Percentiles rank a stretch among this genome's conserved stretches.
Conservation (phyloP, 2,888 invertebrate species). For the Bedellia somnulentella region DNA sequence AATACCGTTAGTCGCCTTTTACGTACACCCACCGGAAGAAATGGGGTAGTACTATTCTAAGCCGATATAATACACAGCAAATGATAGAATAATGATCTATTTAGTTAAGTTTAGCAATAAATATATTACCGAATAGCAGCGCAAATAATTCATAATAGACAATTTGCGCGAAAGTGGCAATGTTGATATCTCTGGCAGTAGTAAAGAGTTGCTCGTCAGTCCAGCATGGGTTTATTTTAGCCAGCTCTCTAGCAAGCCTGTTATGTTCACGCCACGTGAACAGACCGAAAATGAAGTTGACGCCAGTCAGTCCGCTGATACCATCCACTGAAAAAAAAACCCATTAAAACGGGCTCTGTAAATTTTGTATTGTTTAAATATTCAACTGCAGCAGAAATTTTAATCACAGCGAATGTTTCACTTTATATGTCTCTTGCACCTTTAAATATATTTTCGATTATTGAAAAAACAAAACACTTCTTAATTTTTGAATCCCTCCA, state of each 20-base stretch:
- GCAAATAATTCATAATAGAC: slow-evolving; percentile 23
- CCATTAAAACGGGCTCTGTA: too few species aligned
- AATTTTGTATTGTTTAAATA: too few species aligned
- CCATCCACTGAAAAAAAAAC: not conserved
- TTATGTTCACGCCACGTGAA: slow-evolving; percentile 28
- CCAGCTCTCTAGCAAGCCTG: slow-evolving; percentile 17
- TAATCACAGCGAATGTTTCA: too few species aligned
- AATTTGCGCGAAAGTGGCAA: slow-evolving; percentile 19
- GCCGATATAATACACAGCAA: not conserved
- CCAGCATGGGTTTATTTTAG: slow-evolving; percentile 25
- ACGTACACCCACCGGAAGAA: too few species aligned
- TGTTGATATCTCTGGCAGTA: slow-evolving; percentile 24
- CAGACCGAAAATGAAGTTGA: slow-evolving; percentile 18
- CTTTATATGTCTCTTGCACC: too few species aligned
- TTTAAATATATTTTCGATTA: too few species aligned
- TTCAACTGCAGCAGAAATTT: too few species aligned
- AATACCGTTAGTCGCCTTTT: too few species aligned
- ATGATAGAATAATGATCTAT: not conserved
- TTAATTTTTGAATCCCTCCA: too few species aligned
- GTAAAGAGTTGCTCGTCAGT: slow-evolving; percentile 21
- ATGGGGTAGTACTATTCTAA: too few species aligned
- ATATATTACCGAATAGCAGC: slow-evolving; percentile 19
- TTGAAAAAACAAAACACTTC: too few species aligned
- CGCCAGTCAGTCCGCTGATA: slow-evolving; percentile 8
- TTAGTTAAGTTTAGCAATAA: not conserved